Evolutionary conservation across 1,140 invertebrate species (phyloP), one percentile per base, ranked within the genome.

Genomic region (Theocolax elegans): DNA sequence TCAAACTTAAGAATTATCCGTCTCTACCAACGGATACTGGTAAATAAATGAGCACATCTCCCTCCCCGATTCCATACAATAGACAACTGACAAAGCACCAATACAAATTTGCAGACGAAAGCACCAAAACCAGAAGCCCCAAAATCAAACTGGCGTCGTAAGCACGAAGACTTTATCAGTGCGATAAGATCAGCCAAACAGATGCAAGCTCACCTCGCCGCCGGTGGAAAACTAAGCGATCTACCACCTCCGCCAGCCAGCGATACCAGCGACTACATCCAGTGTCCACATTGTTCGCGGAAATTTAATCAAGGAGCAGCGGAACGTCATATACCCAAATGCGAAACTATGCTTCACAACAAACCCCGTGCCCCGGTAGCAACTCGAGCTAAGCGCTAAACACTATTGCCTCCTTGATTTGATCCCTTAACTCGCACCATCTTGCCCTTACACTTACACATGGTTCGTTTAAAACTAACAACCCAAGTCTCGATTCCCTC

Each of bases 261-360:
- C 0, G 92, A 93, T 78, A 95, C 91, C 77, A 92, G 93, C 10
- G 95, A 98, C 86, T 97, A 97, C 81, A 89, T 97, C 4, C 90
- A 92, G 75, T 99, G 97, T 81, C 96, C 96, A 0, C 92, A 97
- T 84, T 99, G 97, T 82, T 87, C 87, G 12, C 88, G 97, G 15
- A 92, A 91, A 76, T 99, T 98, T 87, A 96, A 93, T 84, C 87
- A 92, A 79, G 86, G 86, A 0, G 96, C 94, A 0, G 97, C 96
- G 1, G 93, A 95, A 71, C 84, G 97, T 46, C 97, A 99, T 84
- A 97, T 99, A 77, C 96, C 97, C 13, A 94, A 95, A 84, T 99
- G 97, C 86, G 90, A 91, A 76, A 90, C 88, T 74, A 95, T 93
- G 87, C 84, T 17, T 25, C 25, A 46, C 40, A 40, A 62, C 27